Conservation (phyloP, 2,797 vertebrate species). For the Taenioides sp. region DNA sequence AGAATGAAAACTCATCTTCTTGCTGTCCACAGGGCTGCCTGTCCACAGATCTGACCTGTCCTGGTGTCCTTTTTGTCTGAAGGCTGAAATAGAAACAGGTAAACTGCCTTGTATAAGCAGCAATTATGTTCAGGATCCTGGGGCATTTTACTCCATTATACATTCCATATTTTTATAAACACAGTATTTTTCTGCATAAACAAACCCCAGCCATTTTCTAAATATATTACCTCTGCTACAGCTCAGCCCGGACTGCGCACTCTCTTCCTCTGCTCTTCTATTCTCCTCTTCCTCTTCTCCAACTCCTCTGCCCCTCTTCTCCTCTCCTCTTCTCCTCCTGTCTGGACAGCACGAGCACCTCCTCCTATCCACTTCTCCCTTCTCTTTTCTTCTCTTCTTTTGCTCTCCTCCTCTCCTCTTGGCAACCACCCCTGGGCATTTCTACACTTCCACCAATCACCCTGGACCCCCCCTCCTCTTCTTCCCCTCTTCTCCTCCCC, state of each 20-base stretch:
- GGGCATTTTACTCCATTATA: neutral
- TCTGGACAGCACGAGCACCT: no score
- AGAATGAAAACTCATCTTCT: no score
- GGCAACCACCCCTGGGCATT: no score
- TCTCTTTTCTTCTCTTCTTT: neutral
- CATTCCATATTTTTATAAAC: neutral
- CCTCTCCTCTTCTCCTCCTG: neutral
- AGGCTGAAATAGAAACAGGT: neutral
- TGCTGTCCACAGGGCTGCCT: no score
- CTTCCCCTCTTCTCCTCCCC: no score
- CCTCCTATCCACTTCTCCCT: no score
- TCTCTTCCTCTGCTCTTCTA: no score
- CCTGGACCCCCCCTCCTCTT: neutral
- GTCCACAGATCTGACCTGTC: no score
- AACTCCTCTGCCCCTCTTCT: neutral
- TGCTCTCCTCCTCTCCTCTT: neutral
- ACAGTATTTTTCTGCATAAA: neutral
- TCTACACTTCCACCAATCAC: no score
- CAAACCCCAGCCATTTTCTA: neutral
- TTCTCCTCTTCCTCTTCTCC: no score
- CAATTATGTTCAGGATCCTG: neutral
- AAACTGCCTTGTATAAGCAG: neutral
- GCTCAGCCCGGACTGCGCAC: no score
- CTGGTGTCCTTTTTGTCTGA: no score
- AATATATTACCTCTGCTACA: neutral